Evolutionary conservation across 2,888 invertebrate species (phyloP).

Genomic region (Drosophila testacea): DNA sequence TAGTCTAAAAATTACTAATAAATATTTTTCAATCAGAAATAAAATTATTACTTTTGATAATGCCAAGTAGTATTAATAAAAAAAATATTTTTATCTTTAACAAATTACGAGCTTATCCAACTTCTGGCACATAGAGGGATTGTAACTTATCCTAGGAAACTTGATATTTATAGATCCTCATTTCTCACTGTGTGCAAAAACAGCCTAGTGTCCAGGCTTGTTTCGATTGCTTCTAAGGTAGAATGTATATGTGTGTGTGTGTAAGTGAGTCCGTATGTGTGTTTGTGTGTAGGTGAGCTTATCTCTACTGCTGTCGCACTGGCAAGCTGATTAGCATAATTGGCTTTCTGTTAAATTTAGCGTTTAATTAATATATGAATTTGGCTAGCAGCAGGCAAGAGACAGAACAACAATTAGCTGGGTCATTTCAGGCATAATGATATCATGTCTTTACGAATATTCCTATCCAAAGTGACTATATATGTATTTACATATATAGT

Average conservation of each 20-base stretch:
- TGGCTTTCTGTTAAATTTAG: conserved; percentile 78
- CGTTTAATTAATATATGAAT: conserved; percentile 77
- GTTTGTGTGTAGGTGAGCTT: conserved; percentile 34
- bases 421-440: conserved; percentile 12
- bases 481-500: not conserved
- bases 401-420: conserved; percentile 26
- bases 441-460: conserved; percentile 17
- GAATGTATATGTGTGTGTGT: conserved; percentile 2
- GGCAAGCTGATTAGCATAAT: conserved; percentile 73
- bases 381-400: conserved; percentile 36
- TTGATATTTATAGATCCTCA: no score
- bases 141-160: no score
- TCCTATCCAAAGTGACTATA: not conserved
- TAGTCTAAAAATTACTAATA: no score
- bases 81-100: no score
- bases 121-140: no score
- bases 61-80: no score
- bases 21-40: no score
- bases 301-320: conserved; percentile 35
- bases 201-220: conserved; percentile 7
- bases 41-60: no score
- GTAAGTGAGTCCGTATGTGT: conserved; percentile 8
- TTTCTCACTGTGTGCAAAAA: conserved; percentile 37
- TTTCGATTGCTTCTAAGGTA: conserved; percentile 16
- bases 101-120: no score